phyloP scores from a whole-genome alignment of 2,113 vertebrate genomes.

The Glareola pratincola region DNA sequence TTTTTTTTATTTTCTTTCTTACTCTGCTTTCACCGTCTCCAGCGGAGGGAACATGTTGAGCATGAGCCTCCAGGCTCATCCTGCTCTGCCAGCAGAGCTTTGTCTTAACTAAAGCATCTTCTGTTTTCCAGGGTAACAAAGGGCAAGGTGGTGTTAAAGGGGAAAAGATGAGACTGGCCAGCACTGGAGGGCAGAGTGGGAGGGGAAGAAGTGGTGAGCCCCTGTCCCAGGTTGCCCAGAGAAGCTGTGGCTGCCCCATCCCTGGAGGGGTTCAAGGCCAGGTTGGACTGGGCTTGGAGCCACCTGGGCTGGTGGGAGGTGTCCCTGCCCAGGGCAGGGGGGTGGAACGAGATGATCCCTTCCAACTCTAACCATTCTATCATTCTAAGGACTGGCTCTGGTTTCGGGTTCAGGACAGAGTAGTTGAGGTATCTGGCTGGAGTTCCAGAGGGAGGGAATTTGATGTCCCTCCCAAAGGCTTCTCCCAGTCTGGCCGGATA shows the following conservation, averaged over 20 bases:
- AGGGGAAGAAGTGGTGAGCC: too few relatives aligned
- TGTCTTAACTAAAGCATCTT: neutral
- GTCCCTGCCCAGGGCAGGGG: too few relatives aligned
- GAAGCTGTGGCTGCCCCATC: too few relatives aligned
- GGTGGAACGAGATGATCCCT: too few relatives aligned
- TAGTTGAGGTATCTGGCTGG: neutral
- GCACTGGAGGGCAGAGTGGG: neutral
- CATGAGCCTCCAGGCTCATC: neutral
- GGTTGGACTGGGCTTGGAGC: too few relatives aligned
- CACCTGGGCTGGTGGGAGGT: too few relatives aligned
- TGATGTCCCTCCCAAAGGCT: neutral
- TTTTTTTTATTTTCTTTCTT: neutral
- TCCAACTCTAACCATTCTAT: too few relatives aligned
- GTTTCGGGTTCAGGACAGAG: neutral
- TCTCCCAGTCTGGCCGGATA: neutral
- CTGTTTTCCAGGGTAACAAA: slow-evolving; percentile 79
- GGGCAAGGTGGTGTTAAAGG: slow-evolving; percentile 81
- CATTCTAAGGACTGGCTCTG: neutral
- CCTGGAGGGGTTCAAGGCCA: too few relatives aligned
- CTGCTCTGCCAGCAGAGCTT: neutral
- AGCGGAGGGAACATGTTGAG: neutral
- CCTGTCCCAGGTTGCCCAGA: too few relatives aligned
- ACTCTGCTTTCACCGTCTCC: neutral
- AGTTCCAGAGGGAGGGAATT: neutral
- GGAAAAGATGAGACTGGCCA: slow-evolving; percentile 74